Evolutionary conservation across 92 coral and sea anemone genomes (phyloP), one percentile per base, ranked within the genome.

Genomic region (Palythoa caribaeorum): DNA sequence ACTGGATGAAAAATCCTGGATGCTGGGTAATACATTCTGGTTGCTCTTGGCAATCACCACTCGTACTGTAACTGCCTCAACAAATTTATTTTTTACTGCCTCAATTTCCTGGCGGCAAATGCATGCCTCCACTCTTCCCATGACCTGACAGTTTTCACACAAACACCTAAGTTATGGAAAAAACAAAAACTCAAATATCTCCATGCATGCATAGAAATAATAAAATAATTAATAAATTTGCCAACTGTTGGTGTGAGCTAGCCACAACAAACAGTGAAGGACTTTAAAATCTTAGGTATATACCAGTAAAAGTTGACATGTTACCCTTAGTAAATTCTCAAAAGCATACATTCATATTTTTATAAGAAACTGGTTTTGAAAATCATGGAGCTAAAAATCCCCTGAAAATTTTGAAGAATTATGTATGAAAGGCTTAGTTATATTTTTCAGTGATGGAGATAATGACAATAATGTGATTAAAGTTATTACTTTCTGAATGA

Each of bases 91-190:
- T 62, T 62, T 62, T 10, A 62, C 36, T 4, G 70, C 70, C 70
- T 62, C 70, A 62, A 62, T 62, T 62, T n/a, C 70, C n/a, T 62
- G 70, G 70, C 70, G n/a, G 28, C 70, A 62, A 62, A 62, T 62
- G 28, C 70, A 62, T 62, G 36, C 70, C 70, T 62, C 70, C 70
- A 62, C 70, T 62, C 70, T 62, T 62, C 28, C 70, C 70, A 62
- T n/a, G 19, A 62, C 70, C 70, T 62, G 37, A n/a, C 70, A 62
- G 70, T 62, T 62, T 62, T 62, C 70, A 62, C 28, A 62, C 70
- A 62, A 62, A 62, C 70, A n/a, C 70, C 70, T 63, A n/a, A 63
- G 70, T 63, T 63, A 63, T n/a, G 35, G 9, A 63, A 63, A 63
- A 63, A 63, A 62, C 70, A 16, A 63, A 63, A 59, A 13, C 2